Evolutionary conservation across 2,888 invertebrate species (phyloP).

Genomic region (Xylophagus ater): DNA sequence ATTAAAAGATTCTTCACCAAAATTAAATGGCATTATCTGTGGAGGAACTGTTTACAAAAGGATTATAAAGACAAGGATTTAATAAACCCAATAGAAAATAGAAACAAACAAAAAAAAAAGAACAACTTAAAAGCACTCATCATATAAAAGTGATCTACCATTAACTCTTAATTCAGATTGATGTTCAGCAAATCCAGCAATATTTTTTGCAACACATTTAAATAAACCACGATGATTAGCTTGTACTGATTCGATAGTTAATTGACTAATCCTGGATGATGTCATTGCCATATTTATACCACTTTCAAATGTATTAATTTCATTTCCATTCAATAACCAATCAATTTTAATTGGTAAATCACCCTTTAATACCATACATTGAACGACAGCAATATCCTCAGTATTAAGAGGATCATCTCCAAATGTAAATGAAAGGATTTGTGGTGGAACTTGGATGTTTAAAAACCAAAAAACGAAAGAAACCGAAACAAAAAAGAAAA

Average conservation of each 20-base stretch:
- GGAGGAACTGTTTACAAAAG: conserved; percentile 51
- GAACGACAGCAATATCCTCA: conserved; percentile 49
- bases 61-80: neutral
- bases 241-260: conserved; percentile 41
- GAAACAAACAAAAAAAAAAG: neutral
- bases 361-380: conserved; percentile 56
- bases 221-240: conserved; percentile 45
- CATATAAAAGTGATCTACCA: conserved; percentile 18
- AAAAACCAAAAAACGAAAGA: conserved; percentile 8
- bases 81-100: neutral
- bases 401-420: conserved; percentile 51
- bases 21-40: conserved; percentile 49
- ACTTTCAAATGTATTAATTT: conserved; percentile 34
- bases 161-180: conserved; percentile 25
- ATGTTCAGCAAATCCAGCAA: conserved; percentile 38
- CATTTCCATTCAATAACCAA: conserved; percentile 46
- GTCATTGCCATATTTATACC: conserved; percentile 30
- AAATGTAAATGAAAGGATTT: conserved; percentile 46
- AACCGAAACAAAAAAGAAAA: conserved; percentile 13
- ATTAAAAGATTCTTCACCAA: conserved; percentile 58
- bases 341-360: conserved; percentile 59
- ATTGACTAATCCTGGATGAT: conserved; percentile 37
- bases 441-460: conserved; percentile 10
- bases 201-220: conserved; percentile 48
- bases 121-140: neutral